Evolutionary conservation across 1,140 invertebrate species (phyloP).

Genomic region (Physella acuta): DNA sequence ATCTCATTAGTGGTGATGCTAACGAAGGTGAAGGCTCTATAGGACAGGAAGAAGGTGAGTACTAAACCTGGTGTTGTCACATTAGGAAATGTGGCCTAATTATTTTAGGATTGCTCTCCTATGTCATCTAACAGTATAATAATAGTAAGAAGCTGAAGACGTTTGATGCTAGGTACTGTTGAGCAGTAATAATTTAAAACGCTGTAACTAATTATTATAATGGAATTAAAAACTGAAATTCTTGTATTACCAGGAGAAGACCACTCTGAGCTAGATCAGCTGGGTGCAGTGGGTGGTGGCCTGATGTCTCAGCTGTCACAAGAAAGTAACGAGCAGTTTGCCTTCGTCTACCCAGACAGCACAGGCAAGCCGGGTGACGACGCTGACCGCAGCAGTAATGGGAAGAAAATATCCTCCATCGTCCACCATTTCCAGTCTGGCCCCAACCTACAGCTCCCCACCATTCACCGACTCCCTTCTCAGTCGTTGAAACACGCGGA

Average conservation of each 20-base stretch:
- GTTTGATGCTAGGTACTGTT: too few relatives aligned
- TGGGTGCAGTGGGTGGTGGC: constrained; percentile 30
- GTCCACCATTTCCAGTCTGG: constrained; percentile 21
- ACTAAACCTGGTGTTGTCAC: too few relatives aligned
- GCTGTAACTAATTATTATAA: too few relatives aligned
- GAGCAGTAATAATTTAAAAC: too few relatives aligned
- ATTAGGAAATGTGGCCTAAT: too few relatives aligned
- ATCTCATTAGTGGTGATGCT: constrained; percentile 46
- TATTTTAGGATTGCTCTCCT: too few relatives aligned
- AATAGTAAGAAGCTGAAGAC: too few relatives aligned
- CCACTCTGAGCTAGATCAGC: constrained; percentile 21
- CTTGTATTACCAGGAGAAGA: background rate
- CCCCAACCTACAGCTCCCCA: constrained; percentile 15
- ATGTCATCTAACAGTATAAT: too few relatives aligned
- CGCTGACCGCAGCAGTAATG: background rate
- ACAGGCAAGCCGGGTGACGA: background rate
- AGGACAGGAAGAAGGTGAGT: constrained; percentile 33
- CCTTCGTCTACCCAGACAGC: background rate
- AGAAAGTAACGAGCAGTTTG: constrained; percentile 17
- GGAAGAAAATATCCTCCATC: constrained; percentile 11
- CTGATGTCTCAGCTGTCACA: background rate
- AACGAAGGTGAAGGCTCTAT: constrained; percentile 30
- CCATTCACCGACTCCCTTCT: constrained; percentile 12
- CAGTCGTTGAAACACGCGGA: constrained; percentile 28
- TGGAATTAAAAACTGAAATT: background rate